phyloP scores from a whole-genome alignment of 2,888 invertebrate species.

The Dastarcus helophoroides region DNA sequence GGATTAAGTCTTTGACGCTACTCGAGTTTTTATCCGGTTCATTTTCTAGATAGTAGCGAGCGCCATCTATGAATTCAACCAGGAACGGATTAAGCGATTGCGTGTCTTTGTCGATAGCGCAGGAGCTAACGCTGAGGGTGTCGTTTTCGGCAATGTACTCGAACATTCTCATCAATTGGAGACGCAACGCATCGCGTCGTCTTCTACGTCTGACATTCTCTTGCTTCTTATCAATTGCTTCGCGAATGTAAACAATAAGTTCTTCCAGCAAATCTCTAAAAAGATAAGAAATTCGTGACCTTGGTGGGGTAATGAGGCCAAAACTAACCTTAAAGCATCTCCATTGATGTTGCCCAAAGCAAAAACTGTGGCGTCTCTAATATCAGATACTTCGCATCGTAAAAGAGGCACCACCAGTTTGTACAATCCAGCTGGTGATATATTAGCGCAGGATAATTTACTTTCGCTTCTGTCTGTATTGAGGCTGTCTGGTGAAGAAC shows the following conservation, averaged over 20 bases:
- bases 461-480: conserved; percentile 73
- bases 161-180: conserved; percentile 84
- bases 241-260: conserved; percentile 78
- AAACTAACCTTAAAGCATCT: conserved; percentile 77
- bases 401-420: conserved; percentile 87
- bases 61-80: conserved; percentile 92
- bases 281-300: conserved; percentile 7
- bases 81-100: conserved; percentile 77
- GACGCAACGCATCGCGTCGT: conserved; percentile 80
- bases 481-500: conserved; percentile 84
- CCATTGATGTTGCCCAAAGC: conserved; percentile 94
- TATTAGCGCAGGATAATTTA: conserved; percentile 44
- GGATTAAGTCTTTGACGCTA: conserved; percentile 77
- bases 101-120: conserved; percentile 71
- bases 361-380: conserved; percentile 85
- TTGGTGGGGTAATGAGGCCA: not conserved
- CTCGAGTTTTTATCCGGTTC: conserved; percentile 90
- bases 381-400: conserved; percentile 86
- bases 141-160: conserved; percentile 87
- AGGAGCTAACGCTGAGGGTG: conserved; percentile 76
- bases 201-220: conserved; percentile 89
- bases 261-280: conserved; percentile 93
- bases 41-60: conserved; percentile 77
- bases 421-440: conserved; percentile 78
- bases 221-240: conserved; percentile 94